Base-by-base conservation (phyloP, 2,797 vertebrate species). In the Atherinosoma microstoma region DNA sequence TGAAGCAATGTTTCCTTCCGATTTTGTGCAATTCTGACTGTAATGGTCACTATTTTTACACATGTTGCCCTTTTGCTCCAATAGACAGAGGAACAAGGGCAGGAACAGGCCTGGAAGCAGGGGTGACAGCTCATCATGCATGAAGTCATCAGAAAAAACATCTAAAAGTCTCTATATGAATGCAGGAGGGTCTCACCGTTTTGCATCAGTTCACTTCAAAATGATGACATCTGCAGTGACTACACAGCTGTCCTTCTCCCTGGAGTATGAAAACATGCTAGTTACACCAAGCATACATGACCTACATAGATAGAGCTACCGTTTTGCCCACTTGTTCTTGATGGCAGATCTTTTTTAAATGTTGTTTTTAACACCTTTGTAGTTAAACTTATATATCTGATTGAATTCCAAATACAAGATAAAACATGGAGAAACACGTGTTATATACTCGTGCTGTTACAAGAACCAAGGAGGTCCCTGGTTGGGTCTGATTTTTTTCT, bases 201-300 rank as follows among this genome's bases (percentile, higher is more conserved):
- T 35, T 70, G 68, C 34, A 74, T 74, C 79, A 75, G 67, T 60
- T 78, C 67, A 57, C 64, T 73, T 58, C 42, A 86, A 65, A 75
- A 15, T 65, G 60, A 86, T 67, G 64, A 82, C 79, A 88, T 92
- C 86, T 85, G 79, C 63, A 13, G 0, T 86, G 75, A 84, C 59
- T 53, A 34, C 83, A 85, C 84, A 92, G 88, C 82, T 89, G 84
- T 78, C 66, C 64, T 60, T 47, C 70, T 62, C 65, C 73, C 76
- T 47, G 59, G 38, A 80, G 82, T 49, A 51, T 42, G 58, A 72
- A 32, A 58, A 49, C 58, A 68, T 47, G n/a, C 81, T 61, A 30
- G 36, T 70, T 75, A 69, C 40, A 59, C n/a, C 32, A 72, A 54
- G 24, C 60, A 18, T 8, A 32, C 35, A 65, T 87, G 87, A 87